These are phyloP conservation scores for Brachionus angularis DNA, from an alignment of 1,140 invertebrate species.

Conservation along the genomic window DNA sequence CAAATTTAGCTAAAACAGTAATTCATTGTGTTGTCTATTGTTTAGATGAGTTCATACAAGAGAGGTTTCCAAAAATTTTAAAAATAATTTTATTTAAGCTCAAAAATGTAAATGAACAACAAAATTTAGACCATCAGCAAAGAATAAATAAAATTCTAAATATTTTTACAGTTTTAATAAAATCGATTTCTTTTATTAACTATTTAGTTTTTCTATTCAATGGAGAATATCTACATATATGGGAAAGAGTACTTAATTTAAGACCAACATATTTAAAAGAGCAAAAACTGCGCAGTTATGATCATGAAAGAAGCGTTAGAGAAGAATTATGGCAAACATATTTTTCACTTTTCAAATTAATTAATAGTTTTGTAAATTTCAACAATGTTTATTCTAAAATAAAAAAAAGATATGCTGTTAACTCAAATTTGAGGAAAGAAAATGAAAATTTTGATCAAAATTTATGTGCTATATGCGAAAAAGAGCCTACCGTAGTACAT, in stretches of 20 bases:
- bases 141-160: conserved; percentile 1
- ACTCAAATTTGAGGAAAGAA: conserved; percentile 13
- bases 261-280: neutral
- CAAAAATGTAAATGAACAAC: neutral
- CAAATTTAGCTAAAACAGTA: neutral
- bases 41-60: conserved; percentile 18
- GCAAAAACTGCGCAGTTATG: neutral
- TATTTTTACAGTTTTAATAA: neutral
- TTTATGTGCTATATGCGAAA: conserved; percentile 16
- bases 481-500: neutral
- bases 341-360: conserved; percentile 32
- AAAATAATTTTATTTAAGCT: neutral
- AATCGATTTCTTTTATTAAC: conserved; percentile 3
- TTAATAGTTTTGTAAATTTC: conserved; percentile 11
- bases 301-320: conserved; percentile 3
- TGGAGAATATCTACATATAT: conserved; percentile 22
- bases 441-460: neutral
- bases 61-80: conserved; percentile 1
- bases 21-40: conserved; percentile 28
- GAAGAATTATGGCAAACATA: conserved; percentile 43
- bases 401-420: no score
- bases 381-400: conserved; percentile 19
- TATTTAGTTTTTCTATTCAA: conserved; percentile 18
- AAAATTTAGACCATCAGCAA: neutral
- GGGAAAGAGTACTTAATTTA: conserved; percentile 19